Evolutionary conservation across 2,888 invertebrate genomes (phyloP), one percentile per base, ranked within the genome.

Genomic region (Sipha maydis): DNA sequence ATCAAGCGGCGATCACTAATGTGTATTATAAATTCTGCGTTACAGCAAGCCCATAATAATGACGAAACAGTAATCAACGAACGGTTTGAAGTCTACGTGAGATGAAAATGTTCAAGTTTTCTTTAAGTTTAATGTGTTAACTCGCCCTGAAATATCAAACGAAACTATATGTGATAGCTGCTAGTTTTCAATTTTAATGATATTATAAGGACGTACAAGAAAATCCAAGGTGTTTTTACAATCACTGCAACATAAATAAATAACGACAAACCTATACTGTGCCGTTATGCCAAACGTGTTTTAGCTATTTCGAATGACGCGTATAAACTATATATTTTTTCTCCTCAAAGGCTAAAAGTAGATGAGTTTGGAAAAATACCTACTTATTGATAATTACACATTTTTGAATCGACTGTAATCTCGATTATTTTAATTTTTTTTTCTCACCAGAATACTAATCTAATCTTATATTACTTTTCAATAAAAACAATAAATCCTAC

Each of bases 401-500:
- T 61, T 61, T 61, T 61, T 25, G 25, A 14, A 61, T 61, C 48
- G 11, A 61, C 61, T 25, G 61, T 21, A 61, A 61, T 14, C 1
- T 48, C 25, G 25, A 21, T 31, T 56, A 48, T 48, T 14, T 48
- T 41, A 9, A 9, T 9, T 48, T 78, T 48, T 11, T 56, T 79
- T 48, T 34, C 17, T 31, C 14, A 41, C 14, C 9, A 25, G 25
- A 14, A 17, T 17, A 67, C 69, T 69, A 31, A 25, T 48, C n/a
- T 73, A 83, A 34, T 54, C n/a, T 3, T 25, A 25, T 48, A 34
- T 48, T 41, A 48, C 31, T 82, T 69, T 73, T 31, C 11, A 82
- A 82, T 28, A 82, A 69, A 82, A 7, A 14, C 71, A 71, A 71
- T 83, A 71, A 71, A 83, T 34, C 25, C 54, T 54, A 48, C 11